Evolutionary conservation across 2,888 invertebrate genomes (phyloP), one percentile per base, ranked within the genome.

Genomic region (Vandiemenella viatica): DNA sequence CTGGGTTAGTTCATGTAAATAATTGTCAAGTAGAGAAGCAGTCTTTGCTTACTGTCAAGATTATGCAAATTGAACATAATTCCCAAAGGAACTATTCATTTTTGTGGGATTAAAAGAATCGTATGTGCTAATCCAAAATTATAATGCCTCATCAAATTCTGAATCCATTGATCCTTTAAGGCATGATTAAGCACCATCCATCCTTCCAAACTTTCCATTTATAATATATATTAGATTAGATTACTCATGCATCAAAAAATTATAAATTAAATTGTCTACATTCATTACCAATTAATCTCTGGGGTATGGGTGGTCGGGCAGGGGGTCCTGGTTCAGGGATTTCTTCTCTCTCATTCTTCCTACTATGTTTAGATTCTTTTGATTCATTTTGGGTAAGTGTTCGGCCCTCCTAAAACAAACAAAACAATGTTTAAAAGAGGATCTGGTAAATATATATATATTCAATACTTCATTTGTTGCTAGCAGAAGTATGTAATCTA

Each of bases 281-380:
- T 26, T 3, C 10, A 32, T 58, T 58, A 71, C 72, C 72, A 62
- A 90, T 90, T 65, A 90, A 77, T 72, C 90, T 81, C 69, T 89
- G 88, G 61, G 90, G 90, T 67, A 90, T 80, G 56, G 88, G 83
- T 52, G 90, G 90, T 64, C 90, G 73, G 54, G 89, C 82, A 42
- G 89, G 89, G 56, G 89, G 88, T 55, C 86, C 89, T 21, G 88
- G 88, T 64, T 90, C 90, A 2, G 82, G 73, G 57, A 76, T 70
- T 55, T 65, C 64, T 51, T 66, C 66, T 43, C 71, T 63, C 48
- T 67, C 68, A 50, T 66, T 60, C 60, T 57, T 63, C 61, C 55
- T 37, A 21, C 47, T 42, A 21, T 45, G 50, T 37, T 53, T 53
- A 15, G 48, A 45, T 22, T 37, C 46, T 17, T 21, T 41, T 49